A percentile compares a stretch with the other conserved stretches of the same genome.
phyloP scores from a whole-genome alignment of 2,113 vertebrate species.

The Tachycineta bicolor region DNA sequence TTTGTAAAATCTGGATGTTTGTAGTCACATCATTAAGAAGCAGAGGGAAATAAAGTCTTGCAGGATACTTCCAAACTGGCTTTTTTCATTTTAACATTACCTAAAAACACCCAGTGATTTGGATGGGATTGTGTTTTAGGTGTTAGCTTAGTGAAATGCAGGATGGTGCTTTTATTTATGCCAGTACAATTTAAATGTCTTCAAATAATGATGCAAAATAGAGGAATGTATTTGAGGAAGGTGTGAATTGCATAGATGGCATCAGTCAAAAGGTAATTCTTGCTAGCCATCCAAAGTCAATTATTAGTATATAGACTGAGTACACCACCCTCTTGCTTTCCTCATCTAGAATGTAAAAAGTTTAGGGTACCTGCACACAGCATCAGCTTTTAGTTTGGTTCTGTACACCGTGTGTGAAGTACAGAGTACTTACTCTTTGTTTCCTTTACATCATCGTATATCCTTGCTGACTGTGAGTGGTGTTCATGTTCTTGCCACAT shows the following conservation, averaged over 20 bases:
- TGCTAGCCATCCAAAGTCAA: neutral
- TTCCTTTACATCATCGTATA: neutral
- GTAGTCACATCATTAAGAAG: neutral
- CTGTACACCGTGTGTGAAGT: neutral
- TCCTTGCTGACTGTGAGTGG: neutral
- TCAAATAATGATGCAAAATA: neutral
- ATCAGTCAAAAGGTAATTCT: neutral
- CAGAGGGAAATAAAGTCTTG: neutral
- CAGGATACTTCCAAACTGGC: neutral
- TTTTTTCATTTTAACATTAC: neutral
- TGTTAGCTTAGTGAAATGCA: neutral
- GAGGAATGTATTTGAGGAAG: neutral
- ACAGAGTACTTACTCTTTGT: neutral
- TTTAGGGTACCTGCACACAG: neutral
- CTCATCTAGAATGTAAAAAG: neutral
- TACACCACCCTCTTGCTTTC: neutral
- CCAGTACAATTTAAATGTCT: neutral
- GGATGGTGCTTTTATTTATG: neutral
- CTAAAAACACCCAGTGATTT: neutral
- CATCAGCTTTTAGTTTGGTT: neutral
- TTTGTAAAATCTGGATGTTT: neutral
- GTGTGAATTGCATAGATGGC: neutral
- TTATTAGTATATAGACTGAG: neutral
- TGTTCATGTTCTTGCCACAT: rapidly evolving
- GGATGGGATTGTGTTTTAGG: neutral